Conservation (phyloP, 2,888 invertebrate genomes). For the Perdita meconis region DNA sequence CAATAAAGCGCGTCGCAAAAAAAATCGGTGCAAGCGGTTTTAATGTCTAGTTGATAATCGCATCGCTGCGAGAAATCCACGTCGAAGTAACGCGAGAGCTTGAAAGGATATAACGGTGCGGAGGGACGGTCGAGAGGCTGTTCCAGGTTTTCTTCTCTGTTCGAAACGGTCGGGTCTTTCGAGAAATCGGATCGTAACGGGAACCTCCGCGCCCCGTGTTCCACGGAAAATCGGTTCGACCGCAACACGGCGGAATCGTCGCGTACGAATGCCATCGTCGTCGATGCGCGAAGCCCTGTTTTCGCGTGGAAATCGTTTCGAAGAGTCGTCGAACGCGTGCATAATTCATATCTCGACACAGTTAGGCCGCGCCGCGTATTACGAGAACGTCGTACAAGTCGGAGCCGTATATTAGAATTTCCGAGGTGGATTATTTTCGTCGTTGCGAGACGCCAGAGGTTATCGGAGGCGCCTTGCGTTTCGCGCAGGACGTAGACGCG, state of each 20-base stretch:
- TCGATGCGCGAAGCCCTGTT: no score
- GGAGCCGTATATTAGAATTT: slow-evolving; percentile 10
- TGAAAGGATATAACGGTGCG: slow-evolving; percentile 44
- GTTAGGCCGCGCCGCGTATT: not conserved
- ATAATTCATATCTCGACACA: slow-evolving; percentile 13
- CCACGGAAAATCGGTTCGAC: not conserved
- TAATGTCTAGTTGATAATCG: not conserved
- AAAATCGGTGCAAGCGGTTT: not conserved
- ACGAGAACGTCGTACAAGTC: no score
- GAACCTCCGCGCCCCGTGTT: not conserved
- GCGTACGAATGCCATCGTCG: no score
- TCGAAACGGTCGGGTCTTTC: slow-evolving; percentile 27
- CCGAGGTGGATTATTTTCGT: slow-evolving; percentile 17
- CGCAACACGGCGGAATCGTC: no score
- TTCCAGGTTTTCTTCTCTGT: slow-evolving; percentile 34
- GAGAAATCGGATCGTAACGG: slow-evolving; percentile 31
- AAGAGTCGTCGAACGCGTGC: not conserved
- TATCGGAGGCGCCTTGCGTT: slow-evolving; percentile 8
- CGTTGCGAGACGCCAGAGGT: slow-evolving; percentile 8
- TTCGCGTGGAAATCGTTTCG: no score
- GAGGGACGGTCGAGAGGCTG: slow-evolving; percentile 15
- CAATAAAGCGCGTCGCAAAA: no score
- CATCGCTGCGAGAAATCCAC: slow-evolving; percentile 67
- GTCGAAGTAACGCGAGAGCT: slow-evolving; percentile 63
- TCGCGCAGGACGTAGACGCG: not conserved